Base-by-base conservation (phyloP, 2,888 invertebrate species). In the Ectemnius cavifrons region DNA sequence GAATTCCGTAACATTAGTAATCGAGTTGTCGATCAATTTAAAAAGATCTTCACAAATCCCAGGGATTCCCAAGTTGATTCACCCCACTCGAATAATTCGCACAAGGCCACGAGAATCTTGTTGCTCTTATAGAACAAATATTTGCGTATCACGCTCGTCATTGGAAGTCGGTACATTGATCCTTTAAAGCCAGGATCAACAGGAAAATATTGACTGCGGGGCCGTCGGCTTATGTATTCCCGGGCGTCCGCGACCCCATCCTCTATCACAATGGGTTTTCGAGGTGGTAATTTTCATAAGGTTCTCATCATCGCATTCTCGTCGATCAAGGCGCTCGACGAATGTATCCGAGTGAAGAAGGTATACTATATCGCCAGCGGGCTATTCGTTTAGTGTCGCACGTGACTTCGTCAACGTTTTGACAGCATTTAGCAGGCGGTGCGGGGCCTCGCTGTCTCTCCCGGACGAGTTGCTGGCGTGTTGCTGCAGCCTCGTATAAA, bases 391-490 rank as follows among this genome's bases (percentile, higher is more conserved):
- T 67, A 75, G 77, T 65, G 66, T 63, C 80, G 80, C 86, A 86
- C 86, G 86, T 86, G 86, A 84, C 86, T 79, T 77, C 70, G 83
- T 82, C 79, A 81, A 85, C 84, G 77, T 85, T 85, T 81, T 83
- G 86, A 85, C 86, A 86, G 79, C 85, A 75, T 86, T 84, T 79
- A 86, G 80, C 82, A 64, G 67, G 73, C 78, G 58, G 67, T 75
- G 66, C 72, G 65, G 70, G 78, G 23, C 37, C 70, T 73, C 62
- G 69, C 63, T 62, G 60, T 60, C 63, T 60, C 63, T 78, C 80
- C 82, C 37, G 37, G 80, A 77, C 75, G 73, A 71, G 37, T 37
- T 37, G 37, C 37, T 11, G 37, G 37, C 37, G 37, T 37, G 8
- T 6, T 11, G 37, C 11, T 37, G 37, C 37, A 37, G 37, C 37